Percentiles rank a stretch among this genome's conserved stretches.
Evolutionary conservation across 1,140 invertebrate species (phyloP).

Genomic region (Drosophila pectinifera): DNA sequence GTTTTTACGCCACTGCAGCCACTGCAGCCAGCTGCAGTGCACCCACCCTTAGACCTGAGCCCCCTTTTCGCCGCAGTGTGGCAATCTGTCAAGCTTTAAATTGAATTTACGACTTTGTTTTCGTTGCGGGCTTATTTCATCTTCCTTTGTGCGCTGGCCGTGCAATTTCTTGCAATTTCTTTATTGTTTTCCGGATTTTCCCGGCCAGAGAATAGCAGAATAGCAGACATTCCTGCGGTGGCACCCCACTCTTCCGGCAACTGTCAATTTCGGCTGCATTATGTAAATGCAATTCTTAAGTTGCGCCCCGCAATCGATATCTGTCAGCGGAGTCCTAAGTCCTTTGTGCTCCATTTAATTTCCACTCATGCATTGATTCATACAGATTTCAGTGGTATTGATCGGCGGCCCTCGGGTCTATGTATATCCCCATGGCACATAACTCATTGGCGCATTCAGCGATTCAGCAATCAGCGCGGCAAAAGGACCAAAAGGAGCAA

Average conservation of each 20-base stretch:
- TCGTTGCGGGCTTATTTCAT: conserved; percentile 79
- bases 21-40: conserved; percentile 38
- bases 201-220: conserved; percentile 57
- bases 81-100: conserved; percentile 84
- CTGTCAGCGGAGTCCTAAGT: conserved; percentile 20
- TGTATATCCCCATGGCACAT: conserved; percentile 28
- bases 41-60: conserved; percentile 4
- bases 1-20: too few relatives aligned
- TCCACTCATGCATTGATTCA: conserved; percentile 50
- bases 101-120: conserved; percentile 84
- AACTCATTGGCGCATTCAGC: conserved; percentile 44
- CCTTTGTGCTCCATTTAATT: conserved; percentile 49
- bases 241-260: conserved; percentile 2
- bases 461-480: conserved; percentile 31
- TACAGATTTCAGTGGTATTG: conserved; percentile 25
- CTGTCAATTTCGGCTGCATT: conserved; percentile 75
- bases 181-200: conserved; percentile 65
- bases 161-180: conserved; percentile 49
- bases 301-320: conserved; percentile 18
- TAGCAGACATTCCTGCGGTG: conserved; percentile 45
- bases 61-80: conserved; percentile 52
- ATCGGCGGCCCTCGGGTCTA: conserved; percentile 3
- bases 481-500: background rate
- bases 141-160: conserved; percentile 45
- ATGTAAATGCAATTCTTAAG: conserved; percentile 77